These are phyloP conservation scores for Villa cingulata DNA, from an alignment of 2,888 invertebrate species.

Conservation along the genomic window DNA sequence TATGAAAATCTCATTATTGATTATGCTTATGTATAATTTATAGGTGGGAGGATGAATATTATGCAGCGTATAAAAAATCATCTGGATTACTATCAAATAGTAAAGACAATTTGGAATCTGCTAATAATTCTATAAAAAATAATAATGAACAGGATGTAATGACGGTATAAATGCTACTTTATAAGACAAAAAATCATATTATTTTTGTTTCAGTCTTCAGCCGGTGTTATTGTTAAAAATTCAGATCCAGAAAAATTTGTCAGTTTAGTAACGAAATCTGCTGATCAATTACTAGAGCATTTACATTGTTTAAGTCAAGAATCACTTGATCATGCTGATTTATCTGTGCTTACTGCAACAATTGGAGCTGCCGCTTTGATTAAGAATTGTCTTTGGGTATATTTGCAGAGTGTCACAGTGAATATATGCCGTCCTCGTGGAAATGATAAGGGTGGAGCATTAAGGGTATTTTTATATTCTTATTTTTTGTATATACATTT, in stretches of 20 bases:
- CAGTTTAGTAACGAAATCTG: slow-evolving; percentile 53
- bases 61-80: slow-evolving; percentile 56
- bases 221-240: slow-evolving; percentile 51
- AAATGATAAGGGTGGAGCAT: slow-evolving; percentile 33
- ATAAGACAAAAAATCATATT: not conserved
- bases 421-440: slow-evolving; percentile 33
- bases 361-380: slow-evolving; percentile 67
- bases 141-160: slow-evolving; percentile 35
- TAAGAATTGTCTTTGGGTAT: slow-evolving; percentile 66
- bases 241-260: slow-evolving; percentile 68
- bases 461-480: slow-evolving; percentile 21
- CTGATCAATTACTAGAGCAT: slow-evolving; percentile 58
- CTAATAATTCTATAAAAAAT: not conserved
- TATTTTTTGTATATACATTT: not conserved
- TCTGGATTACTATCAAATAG: slow-evolving; percentile 42
- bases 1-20: too few relatives aligned
- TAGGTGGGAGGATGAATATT: slow-evolving; percentile 65
- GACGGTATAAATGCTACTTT: not conserved
- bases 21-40: too few relatives aligned
- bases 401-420: slow-evolving; percentile 42
- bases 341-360: slow-evolving; percentile 66
- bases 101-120: not conserved
- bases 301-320: slow-evolving; percentile 68
- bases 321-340: slow-evolving; percentile 70
- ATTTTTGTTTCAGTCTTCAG: slow-evolving; percentile 26